A percentile compares a stretch with the other conserved stretches of the same genome.
Conservation (phyloP, 2,797 vertebrate species). For the Hoplostethus mediterraneus region DNA sequence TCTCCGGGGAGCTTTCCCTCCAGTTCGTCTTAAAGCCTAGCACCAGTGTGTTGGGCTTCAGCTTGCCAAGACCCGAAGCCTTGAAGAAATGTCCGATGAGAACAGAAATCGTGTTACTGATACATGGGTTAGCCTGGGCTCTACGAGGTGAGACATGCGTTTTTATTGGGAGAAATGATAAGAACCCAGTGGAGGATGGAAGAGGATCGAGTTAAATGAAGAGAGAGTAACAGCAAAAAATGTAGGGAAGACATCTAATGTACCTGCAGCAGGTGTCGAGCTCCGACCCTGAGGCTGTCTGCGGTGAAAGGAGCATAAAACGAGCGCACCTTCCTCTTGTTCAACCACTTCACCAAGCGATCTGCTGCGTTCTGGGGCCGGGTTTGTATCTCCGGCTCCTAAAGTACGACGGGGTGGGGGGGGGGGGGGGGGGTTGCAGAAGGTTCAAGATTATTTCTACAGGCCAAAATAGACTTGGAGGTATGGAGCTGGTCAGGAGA, state of each 20-base stretch:
- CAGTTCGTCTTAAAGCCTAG: slow-evolving; percentile 86
- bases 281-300: slow-evolving; percentile 72
- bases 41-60: slow-evolving; percentile 84
- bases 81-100: slow-evolving; percentile 34
- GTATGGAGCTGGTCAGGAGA: not conserved
- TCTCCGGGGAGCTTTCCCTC: slow-evolving; percentile 71
- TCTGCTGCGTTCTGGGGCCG: slow-evolving; percentile 41
- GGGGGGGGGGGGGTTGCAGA: not conserved
- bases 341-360: slow-evolving; percentile 80
- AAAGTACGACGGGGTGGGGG: not conserved
- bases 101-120: not conserved
- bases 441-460: not conserved
- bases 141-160: no score
- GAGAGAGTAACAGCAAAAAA: no score
- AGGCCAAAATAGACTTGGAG: not conserved
- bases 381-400: slow-evolving; percentile 64
- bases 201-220: no score
- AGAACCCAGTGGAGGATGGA: no score
- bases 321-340: slow-evolving; percentile 79
- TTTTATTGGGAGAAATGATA: no score
- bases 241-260: not conserved
- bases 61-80: slow-evolving; percentile 84
- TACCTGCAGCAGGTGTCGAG: slow-evolving; percentile 83
- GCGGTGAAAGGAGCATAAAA: slow-evolving; percentile 79
- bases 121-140: no score